phyloP scores from a whole-genome alignment of 2,113 vertebrate genomes.

The Vulpes lagopus region DNA sequence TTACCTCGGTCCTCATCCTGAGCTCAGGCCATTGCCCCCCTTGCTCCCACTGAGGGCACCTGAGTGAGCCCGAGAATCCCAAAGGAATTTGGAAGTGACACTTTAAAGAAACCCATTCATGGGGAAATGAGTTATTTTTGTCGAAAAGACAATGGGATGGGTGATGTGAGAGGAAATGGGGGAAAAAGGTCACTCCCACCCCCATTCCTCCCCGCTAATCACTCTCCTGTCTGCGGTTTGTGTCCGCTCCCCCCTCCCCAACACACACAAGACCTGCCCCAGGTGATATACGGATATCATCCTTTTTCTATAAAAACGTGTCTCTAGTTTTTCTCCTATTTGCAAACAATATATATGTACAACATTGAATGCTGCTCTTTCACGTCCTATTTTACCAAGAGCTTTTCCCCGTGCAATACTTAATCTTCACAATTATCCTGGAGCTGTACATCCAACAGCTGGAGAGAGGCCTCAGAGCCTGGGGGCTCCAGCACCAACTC shows the following conservation, averaged over 20 bases:
- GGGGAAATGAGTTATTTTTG: slow-evolving; percentile 69
- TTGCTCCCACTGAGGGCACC: neutral
- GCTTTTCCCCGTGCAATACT: accelerated
- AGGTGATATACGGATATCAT: neutral
- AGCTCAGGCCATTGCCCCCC: neutral
- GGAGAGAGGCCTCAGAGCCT: accelerated
- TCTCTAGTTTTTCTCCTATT: neutral
- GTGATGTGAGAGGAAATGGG: neutral
- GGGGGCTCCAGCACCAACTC: accelerated
- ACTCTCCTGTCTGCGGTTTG: neutral
- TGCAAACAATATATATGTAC: neutral
- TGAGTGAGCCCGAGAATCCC: slow-evolving; percentile 40
- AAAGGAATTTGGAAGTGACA: slow-evolving; percentile 65
- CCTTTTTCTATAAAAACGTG: neutral
- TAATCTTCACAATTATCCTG: accelerated
- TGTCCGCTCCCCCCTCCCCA: neutral
- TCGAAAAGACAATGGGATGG: slow-evolving; percentile 60
- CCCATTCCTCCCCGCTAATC: slow-evolving; percentile 45
- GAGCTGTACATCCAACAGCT: accelerated
- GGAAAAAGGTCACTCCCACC: neutral
- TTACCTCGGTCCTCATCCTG: neutral
- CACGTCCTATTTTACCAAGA: accelerated
- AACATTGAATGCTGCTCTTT: neutral
- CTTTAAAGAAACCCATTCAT: slow-evolving; percentile 71
- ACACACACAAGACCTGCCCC: neutral